Conservation (phyloP, 1,140 invertebrate species). For the Diplogasteroides magnus region DNA sequence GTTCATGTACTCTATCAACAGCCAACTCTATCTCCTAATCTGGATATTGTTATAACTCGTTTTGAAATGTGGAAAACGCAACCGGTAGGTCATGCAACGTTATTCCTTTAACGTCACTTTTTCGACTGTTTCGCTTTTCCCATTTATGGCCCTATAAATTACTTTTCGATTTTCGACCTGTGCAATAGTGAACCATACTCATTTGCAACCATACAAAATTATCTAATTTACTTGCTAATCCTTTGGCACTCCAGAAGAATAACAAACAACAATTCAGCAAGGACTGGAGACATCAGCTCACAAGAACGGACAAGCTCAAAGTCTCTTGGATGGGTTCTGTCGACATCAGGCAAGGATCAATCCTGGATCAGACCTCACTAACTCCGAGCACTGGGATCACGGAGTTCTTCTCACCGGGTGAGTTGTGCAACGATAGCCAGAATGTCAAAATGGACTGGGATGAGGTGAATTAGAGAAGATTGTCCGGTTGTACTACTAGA, state of each 20-base stretch:
- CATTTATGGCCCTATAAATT: no score
- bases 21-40: conserved; percentile 48
- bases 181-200: no score
- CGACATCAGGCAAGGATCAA: conserved; percentile 53
- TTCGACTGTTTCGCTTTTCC: no score
- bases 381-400: conserved; percentile 60
- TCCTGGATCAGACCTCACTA: conserved; percentile 53
- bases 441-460: no score
- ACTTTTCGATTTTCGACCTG: no score
- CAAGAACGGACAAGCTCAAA: conserved; percentile 55
- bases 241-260: no score
- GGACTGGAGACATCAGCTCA: conserved; percentile 44
- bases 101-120: no score
- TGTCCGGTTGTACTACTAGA: no score
- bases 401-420: conserved; percentile 60
- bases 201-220: no score
- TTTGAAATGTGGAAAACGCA: conserved; percentile 55
- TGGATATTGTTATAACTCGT: conserved; percentile 54
- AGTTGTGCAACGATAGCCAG: conserved; percentile 1
- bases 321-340: conserved; percentile 50
- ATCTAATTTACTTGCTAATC: no score
- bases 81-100: conserved; percentile 33
- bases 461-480: no score
- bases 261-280: conserved; percentile 34
- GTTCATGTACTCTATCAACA: conserved; percentile 55